Evolutionary conservation across 2,797 vertebrate species (phyloP).

Genomic region (Leptodactylus fallax): DNA sequence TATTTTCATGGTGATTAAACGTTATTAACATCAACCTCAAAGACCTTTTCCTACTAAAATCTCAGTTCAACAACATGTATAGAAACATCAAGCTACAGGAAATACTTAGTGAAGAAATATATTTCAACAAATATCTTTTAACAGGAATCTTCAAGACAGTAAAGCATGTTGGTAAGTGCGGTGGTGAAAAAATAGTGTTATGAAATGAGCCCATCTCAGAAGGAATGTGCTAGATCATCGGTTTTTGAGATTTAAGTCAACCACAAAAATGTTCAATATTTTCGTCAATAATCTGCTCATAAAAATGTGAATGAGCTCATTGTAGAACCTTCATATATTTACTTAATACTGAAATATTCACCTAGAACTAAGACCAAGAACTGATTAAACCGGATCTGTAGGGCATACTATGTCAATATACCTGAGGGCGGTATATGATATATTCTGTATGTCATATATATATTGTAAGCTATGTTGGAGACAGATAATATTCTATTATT

Average conservation of each 20-base stretch:
- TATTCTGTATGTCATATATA: too few relatives aligned
- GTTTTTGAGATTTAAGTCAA: not conserved
- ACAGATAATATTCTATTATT: too few relatives aligned
- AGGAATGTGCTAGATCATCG: constrained; percentile 37
- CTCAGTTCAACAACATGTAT: not conserved
- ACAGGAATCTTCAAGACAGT: not conserved
- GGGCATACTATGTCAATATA: not conserved
- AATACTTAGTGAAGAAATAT: not conserved
- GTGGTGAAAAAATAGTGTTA: constrained; percentile 25
- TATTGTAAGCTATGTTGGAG: too few relatives aligned
- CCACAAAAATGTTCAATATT: constrained; percentile 41
- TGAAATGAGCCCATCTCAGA: not conserved
- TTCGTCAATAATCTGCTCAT: not conserved
- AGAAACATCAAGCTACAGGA: not conserved
- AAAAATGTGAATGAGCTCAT: constrained; percentile 8
- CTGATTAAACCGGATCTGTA: not conserved
- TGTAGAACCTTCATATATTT: not conserved
- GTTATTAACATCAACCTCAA: too few relatives aligned
- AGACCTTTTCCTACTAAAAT: too few relatives aligned
- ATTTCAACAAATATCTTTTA: not conserved
- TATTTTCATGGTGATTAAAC: too few relatives aligned
- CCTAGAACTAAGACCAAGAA: not conserved
- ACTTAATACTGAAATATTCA: not conserved
- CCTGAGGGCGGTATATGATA: too few relatives aligned
- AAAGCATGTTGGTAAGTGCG: constrained; percentile 33